Conservation (phyloP, 2,797 vertebrate species). For the Oreonectes daqikongensis region DNA sequence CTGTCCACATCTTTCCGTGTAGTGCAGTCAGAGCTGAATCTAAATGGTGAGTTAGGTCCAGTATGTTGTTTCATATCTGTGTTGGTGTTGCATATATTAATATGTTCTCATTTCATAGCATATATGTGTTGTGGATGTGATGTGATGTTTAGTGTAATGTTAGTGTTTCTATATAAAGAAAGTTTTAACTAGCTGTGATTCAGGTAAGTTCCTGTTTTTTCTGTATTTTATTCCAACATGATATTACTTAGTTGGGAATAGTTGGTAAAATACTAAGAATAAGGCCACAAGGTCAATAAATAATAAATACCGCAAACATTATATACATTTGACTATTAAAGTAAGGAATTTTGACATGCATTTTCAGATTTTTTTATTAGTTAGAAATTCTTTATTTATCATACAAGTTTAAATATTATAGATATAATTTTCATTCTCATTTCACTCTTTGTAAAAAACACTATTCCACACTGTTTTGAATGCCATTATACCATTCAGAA, state of each 20-base stretch:
- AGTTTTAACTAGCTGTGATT: constrained; percentile 25
- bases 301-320: neutral
- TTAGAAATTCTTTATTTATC: no score
- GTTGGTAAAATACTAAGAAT: neutral
- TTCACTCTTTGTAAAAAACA: no score
- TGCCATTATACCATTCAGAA: no score
- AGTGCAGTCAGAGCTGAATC: constrained; percentile 57
- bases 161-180: constrained; percentile 30
- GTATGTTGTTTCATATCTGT: constrained; percentile 44
- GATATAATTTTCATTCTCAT: no score
- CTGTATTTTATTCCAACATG: neutral
- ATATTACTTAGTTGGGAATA: neutral
- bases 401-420: no score
- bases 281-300: neutral
- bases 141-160: constrained; percentile 35
- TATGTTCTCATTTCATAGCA: constrained; percentile 32
- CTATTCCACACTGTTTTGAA: no score
- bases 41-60: constrained; percentile 55
- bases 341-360: no score
- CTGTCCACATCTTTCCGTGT: constrained; percentile 33
- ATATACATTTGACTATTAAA: neutral
- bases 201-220: constrained; percentile 35
- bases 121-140: constrained; percentile 32
- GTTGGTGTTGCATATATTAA: constrained; percentile 20
- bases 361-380: no score